phyloP scores from a whole-genome alignment of 2,113 vertebrate species.

The Hemiscyllium ocellatum region DNA sequence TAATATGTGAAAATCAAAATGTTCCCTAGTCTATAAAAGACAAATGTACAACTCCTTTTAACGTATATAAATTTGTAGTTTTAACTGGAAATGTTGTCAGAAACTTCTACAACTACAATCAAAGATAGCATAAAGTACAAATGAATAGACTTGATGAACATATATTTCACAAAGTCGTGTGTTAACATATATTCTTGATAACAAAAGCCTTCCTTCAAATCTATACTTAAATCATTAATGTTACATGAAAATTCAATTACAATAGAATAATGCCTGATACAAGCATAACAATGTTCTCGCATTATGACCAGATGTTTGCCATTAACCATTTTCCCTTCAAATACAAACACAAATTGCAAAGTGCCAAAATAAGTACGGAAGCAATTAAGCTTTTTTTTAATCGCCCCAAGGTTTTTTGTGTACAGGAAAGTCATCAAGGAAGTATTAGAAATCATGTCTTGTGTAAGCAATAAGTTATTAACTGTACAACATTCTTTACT shows the following conservation, averaged over 20 bases:
- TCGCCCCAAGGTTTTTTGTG: not conserved
- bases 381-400: not conserved
- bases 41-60: not conserved
- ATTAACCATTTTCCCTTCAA: conserved; percentile 16
- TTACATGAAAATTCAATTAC: not conserved
- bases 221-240: not conserved
- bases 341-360: conserved; percentile 22
- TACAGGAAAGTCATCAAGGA: not conserved
- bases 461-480: not conserved
- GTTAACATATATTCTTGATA: not conserved
- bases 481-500: not conserved
- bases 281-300: not conserved
- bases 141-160: not conserved
- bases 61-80: not conserved
- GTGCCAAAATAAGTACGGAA: conserved; percentile 4
- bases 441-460: not conserved
- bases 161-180: not conserved
- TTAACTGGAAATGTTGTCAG: not conserved
- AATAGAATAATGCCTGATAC: not conserved
- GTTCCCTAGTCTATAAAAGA: not conserved
- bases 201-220: not conserved
- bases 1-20: not conserved
- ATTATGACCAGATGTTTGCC: conserved; percentile 1
- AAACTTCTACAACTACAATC: not conserved
- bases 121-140: not conserved